Conservation (phyloP, 2,888 invertebrate species). For the Rhyacophila evoluta region DNA sequence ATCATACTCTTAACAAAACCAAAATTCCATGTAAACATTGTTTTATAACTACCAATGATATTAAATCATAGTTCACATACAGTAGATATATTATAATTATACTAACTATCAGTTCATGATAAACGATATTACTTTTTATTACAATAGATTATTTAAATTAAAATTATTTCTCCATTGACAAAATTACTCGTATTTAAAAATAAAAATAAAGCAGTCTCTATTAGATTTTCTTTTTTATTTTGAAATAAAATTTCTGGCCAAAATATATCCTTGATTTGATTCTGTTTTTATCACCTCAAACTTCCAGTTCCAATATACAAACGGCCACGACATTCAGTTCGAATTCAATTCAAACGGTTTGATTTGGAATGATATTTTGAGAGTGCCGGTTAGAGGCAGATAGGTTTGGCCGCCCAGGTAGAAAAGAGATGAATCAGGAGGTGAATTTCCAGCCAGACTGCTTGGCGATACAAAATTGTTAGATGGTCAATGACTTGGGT, state of each 20-base stretch:
- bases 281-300: not conserved
- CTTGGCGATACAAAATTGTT: conserved; percentile 8
- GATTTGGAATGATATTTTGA: conserved; percentile 1
- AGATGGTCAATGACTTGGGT: conserved; percentile 6
- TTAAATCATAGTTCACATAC: no score
- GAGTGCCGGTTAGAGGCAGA: not conserved
- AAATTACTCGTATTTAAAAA: no score
- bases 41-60: no score
- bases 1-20: no score
- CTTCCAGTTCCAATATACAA: not conserved
- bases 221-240: no score
- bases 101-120: no score
- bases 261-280: not conserved
- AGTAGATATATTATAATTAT: no score
- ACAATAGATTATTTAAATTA: no score
- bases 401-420: conserved; percentile 18
- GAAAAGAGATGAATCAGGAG: not conserved
- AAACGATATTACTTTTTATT: no score
- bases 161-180: no score
- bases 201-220: no score
- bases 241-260: not conserved
- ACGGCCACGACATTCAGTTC: not conserved
- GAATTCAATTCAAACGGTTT: conserved; percentile 14
- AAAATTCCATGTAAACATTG: no score
- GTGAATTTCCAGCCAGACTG: conserved; percentile 19